A percentile compares a stretch with the other conserved stretches of the same genome.
Conservation (phyloP, 2,888 invertebrate species). For the Pantelozetes paolii region DNA sequence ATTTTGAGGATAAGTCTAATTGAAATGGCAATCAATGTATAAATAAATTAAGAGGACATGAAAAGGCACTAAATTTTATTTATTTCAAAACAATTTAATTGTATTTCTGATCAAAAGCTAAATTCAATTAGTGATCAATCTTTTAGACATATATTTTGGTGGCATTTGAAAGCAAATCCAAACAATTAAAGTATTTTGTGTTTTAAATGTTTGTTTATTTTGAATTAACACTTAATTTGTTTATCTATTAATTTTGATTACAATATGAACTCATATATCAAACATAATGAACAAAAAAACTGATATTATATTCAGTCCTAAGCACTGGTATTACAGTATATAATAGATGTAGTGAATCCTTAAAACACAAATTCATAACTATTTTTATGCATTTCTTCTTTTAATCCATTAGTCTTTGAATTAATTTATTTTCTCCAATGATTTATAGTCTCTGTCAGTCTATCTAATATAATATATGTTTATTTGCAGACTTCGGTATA, state of each 20-base stretch:
- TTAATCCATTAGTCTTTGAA: conserved; percentile 14
- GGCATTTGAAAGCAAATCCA: too few species aligned
- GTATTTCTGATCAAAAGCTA: too few species aligned
- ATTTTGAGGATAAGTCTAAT: too few species aligned
- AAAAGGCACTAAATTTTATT: conserved; percentile 15
- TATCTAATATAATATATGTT: conserved; percentile 47
- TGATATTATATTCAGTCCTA: not conserved
- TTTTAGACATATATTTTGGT: too few species aligned
- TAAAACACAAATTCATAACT: not conserved
- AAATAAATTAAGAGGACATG: conserved; percentile 1
- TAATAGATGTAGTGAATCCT: not conserved
- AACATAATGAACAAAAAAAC: not conserved
- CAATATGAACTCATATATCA: not conserved
- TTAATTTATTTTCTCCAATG: not conserved
- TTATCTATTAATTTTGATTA: not conserved
- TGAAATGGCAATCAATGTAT: not conserved
- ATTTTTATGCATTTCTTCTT: not conserved
- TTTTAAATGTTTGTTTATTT: too few species aligned
- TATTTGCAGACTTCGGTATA: conserved; percentile 76
- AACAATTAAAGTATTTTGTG: too few species aligned
- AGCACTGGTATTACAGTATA: not conserved
- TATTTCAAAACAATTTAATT: not conserved
- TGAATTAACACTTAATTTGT: not conserved
- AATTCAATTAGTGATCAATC: not conserved
- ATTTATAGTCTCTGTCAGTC: conserved; percentile 9